Evolutionary conservation across 2,888 invertebrate genomes (phyloP).

Genomic region (Tyria jacobaeae): DNA sequence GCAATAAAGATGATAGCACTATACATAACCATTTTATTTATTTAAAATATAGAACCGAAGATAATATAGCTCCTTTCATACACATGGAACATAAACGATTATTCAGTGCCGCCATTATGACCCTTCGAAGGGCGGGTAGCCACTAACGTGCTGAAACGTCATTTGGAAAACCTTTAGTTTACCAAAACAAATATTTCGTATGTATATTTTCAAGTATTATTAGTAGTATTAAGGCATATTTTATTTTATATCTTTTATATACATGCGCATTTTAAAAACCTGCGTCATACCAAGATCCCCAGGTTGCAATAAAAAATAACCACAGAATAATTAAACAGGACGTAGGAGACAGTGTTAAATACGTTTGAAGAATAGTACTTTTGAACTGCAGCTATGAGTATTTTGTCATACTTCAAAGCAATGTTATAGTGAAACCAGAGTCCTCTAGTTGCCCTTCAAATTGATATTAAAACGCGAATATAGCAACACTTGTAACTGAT

Average conservation of each 20-base stretch:
- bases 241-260: too few species aligned
- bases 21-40: slow-evolving; percentile 5
- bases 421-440: slow-evolving; percentile 11
- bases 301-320: too few species aligned
- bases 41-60: slow-evolving; percentile 31
- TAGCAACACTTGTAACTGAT: slow-evolving; percentile 41
- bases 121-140: slow-evolving; percentile 67
- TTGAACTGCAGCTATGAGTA: neutral
- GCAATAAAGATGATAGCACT: neutral
- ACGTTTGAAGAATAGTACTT: neutral
- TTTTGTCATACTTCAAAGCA: slow-evolving; percentile 14
- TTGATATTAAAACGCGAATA: slow-evolving; percentile 40
- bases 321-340: neutral
- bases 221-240: neutral
- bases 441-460: slow-evolving; percentile 20
- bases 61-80: slow-evolving; percentile 51
- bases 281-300: too few species aligned
- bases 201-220: too few species aligned
- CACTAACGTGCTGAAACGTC: slow-evolving; percentile 72
- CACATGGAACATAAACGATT: slow-evolving; percentile 74
- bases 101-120: slow-evolving; percentile 76
- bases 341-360: too few species aligned
- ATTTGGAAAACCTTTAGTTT: slow-evolving; percentile 69
- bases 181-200: slow-evolving; percentile 57
- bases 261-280: neutral